Evolutionary conservation across 2,888 invertebrate genomes (phyloP), one percentile per base, ranked within the genome.

Genomic region (Eupithecia dodoneata): DNA sequence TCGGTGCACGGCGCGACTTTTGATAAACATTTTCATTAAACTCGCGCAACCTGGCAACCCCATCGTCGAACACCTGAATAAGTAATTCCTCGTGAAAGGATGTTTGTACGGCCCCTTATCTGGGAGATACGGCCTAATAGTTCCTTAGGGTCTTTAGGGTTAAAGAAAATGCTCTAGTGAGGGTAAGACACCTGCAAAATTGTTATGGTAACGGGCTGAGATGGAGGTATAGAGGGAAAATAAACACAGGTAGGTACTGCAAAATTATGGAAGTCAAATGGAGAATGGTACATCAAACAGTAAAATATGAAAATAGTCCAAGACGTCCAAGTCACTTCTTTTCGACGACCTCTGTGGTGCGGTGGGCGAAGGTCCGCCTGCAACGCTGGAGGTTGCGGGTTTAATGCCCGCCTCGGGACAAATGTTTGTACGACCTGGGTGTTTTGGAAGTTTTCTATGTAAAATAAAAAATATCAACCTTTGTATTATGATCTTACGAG

Each of bases 61-160:
- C 86, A 87, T 90, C 86, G 85, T 83, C 66, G 83, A 44, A 47
- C 81, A 80, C 84, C 88, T 90, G 90, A 90, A 90, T 90, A 89
- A 89, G 82, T 84, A 84, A 89, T 84, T 83, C 76, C 65, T 74
- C 81, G 80, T 90, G 90, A 90, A 90, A 89, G 88, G 72, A 85
- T 88, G 81, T 87, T 87, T 85, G 83, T 83, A 84, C 83, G 77
- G 72, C 78, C 76, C 75, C 77, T 80, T 70, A 89, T 89, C 88
- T 82, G 81, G 85, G 84, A 89, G 88, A 89, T 90, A 89, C 82
- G 76, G 74, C 76, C 74, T 81, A 79, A 81, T 78, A 74, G 65
- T n/a, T n/a, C 69, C 69, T 69, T 18, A 69, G 69, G 18, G 45
- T 9, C 45, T 69, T 69, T n/a, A 69, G 45, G 45, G n/a, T 13